A percentile compares a stretch with the other conserved stretches of the same genome.
Evolutionary conservation across 2,797 vertebrate species (phyloP).

Genomic region (Gallinago stenura): DNA sequence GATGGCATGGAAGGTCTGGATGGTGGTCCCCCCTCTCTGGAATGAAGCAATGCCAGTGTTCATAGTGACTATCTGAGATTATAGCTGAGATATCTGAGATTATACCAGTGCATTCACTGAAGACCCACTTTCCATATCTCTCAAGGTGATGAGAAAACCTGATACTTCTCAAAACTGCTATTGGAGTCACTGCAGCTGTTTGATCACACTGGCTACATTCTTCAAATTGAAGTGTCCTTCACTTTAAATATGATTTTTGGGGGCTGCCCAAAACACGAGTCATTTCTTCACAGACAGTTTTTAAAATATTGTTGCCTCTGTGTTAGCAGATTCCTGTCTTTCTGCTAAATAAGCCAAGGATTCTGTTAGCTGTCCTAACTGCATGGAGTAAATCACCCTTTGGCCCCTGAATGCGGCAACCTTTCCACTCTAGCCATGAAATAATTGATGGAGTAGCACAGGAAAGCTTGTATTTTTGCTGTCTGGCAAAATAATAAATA

Average conservation of each 20-base stretch:
- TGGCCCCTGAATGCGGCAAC: neutral
- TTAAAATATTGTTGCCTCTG: conserved; percentile 23
- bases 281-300: conserved; percentile 24
- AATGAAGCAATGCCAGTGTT: neutral
- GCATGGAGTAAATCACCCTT: conserved; percentile 28
- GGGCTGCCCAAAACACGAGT: neutral
- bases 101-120: neutral
- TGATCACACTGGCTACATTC: neutral
- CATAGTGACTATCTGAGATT: neutral
- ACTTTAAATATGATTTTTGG: conserved; percentile 12
- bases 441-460: conserved; percentile 45
- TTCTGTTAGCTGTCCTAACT: neutral
- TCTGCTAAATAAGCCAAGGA: conserved; percentile 3
- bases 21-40: neutral
- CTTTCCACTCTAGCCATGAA: conserved; percentile 32
- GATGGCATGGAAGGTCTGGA: neutral
- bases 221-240: neutral
- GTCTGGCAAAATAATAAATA: conserved; percentile 56
- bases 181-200: neutral
- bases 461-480: conserved; percentile 41
- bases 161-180: neutral
- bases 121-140: neutral
- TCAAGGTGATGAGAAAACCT: neutral
- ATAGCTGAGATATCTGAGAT: neutral
- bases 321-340: conserved; percentile 20